Evolutionary conservation across 2,113 vertebrate species (phyloP).

Genomic region (Oncorhynchus kisutch): DNA sequence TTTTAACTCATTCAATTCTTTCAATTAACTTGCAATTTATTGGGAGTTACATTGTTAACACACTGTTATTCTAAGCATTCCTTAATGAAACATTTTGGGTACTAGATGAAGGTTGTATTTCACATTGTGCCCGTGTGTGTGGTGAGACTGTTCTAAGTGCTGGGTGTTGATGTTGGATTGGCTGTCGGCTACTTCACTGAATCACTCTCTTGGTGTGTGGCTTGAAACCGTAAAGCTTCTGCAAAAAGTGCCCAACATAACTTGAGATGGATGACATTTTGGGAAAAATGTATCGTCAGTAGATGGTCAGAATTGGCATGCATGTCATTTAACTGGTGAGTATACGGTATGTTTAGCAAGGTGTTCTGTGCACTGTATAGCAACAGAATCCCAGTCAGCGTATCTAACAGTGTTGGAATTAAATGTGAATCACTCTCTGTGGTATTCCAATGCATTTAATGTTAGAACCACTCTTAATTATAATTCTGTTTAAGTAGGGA

Average conservation of each 20-base stretch:
- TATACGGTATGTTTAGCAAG: neutral
- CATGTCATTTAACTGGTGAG: neutral
- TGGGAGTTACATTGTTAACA: no score
- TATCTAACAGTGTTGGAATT: constrained; percentile 48
- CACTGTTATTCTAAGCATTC: neutral
- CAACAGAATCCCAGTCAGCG: constrained; percentile 26
- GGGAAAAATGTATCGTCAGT: neutral
- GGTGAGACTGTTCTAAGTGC: neutral
- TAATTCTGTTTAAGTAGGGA: constrained; percentile 52
- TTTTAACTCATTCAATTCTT: no score
- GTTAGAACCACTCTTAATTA: constrained; percentile 49
- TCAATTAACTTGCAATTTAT: no score
- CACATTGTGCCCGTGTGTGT: neutral
- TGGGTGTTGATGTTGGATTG: neutral
- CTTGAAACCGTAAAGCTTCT: neutral
- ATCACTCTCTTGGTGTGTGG: neutral
- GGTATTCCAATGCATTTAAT: constrained; percentile 54
- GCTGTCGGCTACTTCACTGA: neutral
- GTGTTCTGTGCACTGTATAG: neutral
- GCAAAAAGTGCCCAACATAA: neutral
- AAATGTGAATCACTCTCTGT: constrained; percentile 53
- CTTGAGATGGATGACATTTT: neutral
- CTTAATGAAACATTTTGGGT: neutral
- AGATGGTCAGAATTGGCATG: neutral
- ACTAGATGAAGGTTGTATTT: neutral